Evolutionary conservation across 2,797 vertebrate genomes (phyloP).

Genomic region (Florisuga fusca): DNA sequence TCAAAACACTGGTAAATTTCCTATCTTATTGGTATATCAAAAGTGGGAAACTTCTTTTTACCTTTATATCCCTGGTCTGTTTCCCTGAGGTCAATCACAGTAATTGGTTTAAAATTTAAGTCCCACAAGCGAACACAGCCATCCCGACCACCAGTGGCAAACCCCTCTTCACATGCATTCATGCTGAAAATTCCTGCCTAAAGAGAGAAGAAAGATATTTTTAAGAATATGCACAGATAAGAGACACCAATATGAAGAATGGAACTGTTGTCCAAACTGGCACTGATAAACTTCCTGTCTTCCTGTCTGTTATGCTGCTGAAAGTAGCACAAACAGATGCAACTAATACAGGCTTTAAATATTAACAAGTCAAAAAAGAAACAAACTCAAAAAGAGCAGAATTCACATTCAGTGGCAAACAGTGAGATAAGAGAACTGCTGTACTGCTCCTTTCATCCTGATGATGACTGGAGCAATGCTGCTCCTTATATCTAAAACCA

Average conservation of each 20-base stretch:
- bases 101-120: slow-evolving; percentile 99
- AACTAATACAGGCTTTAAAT: background rate
- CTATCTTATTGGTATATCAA: background rate
- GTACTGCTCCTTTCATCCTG: background rate
- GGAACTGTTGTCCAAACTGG: background rate
- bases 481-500: background rate
- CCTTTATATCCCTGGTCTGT: slow-evolving; percentile 99
- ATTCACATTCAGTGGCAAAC: background rate
- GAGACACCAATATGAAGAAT: background rate
- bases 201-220: slow-evolving; percentile 71
- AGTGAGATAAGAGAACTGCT: background rate
- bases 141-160: slow-evolving; percentile 96
- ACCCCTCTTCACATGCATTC: slow-evolving; percentile 98
- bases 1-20: background rate
- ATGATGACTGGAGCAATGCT: background rate
- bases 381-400: background rate
- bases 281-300: background rate
- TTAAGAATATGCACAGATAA: background rate
- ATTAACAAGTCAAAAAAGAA: background rate
- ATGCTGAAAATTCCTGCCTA: slow-evolving; percentile 99
- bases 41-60: slow-evolving; percentile 73
- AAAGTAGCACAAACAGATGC: background rate
- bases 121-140: slow-evolving; percentile 98
- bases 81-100: slow-evolving; percentile 99
- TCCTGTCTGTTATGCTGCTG: background rate